Evolutionary conservation across 2,113 vertebrate genomes (phyloP).

Genomic region (Arothron firmamentum): DNA sequence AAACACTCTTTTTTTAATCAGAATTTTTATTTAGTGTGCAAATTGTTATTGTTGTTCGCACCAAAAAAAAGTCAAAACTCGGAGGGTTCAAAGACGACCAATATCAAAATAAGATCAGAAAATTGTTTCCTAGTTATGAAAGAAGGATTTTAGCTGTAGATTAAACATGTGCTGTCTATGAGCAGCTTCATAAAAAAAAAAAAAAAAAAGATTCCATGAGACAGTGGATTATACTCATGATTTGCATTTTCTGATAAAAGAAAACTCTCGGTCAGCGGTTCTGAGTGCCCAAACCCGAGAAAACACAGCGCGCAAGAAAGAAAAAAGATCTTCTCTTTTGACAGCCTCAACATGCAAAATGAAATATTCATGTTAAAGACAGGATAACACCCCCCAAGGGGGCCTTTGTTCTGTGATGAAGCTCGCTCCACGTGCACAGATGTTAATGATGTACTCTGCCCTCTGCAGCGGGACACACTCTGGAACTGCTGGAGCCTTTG

Average conservation of each 20-base stretch:
- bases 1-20: no score
- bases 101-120: no score
- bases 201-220: neutral
- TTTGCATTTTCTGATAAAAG: slow-evolving; percentile 3
- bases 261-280: neutral
- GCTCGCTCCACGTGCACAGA: neutral
- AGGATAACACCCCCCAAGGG: slow-evolving; percentile 8
- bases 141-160: neutral
- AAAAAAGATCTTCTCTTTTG: slow-evolving; percentile 2
- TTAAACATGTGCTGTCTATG: neutral
- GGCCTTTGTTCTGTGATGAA: slow-evolving; percentile 3
- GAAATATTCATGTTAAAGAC: slow-evolving; percentile 32
- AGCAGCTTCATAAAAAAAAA: neutral
- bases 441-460: slow-evolving; percentile 25
- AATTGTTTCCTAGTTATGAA: neutral
- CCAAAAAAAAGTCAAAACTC: no score
- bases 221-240: neutral
- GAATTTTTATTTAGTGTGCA: no score
- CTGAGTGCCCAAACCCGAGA: neutral
- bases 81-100: no score
- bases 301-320: neutral
- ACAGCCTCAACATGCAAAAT: slow-evolving; percentile 14
- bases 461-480: slow-evolving; percentile 85
- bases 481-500: slow-evolving; percentile 91
- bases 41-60: no score